phyloP scores from a whole-genome alignment of 1,140 invertebrate species.

The Potamilus streckersoni region DNA sequence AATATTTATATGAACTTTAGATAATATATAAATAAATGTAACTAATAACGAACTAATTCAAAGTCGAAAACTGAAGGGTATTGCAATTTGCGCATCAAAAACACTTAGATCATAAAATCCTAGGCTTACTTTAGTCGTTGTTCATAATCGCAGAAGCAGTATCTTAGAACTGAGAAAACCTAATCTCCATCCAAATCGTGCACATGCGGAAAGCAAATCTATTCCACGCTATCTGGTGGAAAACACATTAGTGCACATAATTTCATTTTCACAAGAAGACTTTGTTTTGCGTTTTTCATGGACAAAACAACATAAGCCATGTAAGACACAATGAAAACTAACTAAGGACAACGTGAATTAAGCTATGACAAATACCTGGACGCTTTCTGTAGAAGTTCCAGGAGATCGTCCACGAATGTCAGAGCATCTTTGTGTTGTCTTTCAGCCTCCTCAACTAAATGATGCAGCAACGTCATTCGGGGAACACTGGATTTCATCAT shows the following conservation, averaged over 20 bases:
- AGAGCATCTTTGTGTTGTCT: slow-evolving; percentile 53
- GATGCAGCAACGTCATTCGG: slow-evolving; percentile 97
- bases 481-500: slow-evolving; percentile 96
- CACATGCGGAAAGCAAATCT: background rate
- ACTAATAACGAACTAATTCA: too few species aligned
- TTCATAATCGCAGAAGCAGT: too few species aligned
- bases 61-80: too few species aligned
- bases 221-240: background rate
- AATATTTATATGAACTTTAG: too few species aligned
- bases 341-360: background rate
- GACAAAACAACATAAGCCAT: background rate
- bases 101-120: too few species aligned
- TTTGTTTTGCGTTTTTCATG: background rate
- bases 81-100: too few species aligned
- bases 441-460: slow-evolving; percentile 75
- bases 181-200: too few species aligned
- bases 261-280: background rate
- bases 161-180: too few species aligned
- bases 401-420: slow-evolving; percentile 57
- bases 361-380: slow-evolving; percentile 43
- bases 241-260: background rate
- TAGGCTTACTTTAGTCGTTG: too few species aligned
- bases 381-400: slow-evolving; percentile 57
- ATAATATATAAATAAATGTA: too few species aligned
- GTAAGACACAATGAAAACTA: background rate